Evolutionary conservation across 2,113 vertebrate species (phyloP).

Genomic region (Platysteira castanea): DNA sequence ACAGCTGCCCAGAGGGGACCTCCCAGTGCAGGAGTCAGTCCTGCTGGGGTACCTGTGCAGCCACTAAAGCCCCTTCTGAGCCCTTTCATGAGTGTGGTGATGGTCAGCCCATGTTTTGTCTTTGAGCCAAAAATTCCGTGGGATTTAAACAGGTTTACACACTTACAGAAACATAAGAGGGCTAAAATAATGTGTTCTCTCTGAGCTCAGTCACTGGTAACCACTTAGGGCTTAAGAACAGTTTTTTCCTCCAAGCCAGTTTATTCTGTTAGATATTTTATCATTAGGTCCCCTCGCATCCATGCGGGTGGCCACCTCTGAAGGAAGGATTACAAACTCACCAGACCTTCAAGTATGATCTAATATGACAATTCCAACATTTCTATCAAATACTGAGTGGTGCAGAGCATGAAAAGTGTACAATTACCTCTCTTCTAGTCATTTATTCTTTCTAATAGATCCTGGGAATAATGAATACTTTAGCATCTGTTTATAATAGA

Average conservation of each 20-base stretch:
- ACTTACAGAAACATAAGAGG: background rate
- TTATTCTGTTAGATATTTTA: background rate
- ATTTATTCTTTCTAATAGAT: background rate
- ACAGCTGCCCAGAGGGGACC: background rate
- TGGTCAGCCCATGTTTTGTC: background rate
- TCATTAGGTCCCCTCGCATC: background rate
- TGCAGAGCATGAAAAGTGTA: background rate
- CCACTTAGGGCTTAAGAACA: background rate
- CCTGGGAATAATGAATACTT: slow-evolving; percentile 5
- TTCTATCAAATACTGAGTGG: background rate
- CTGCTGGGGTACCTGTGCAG: background rate
- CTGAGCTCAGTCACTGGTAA: background rate
- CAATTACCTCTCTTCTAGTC: background rate
- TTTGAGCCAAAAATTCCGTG: background rate
- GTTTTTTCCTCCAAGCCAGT: background rate
- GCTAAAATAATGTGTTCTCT: background rate
- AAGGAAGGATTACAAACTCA: background rate
- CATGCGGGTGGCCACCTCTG: background rate
- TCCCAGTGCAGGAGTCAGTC: background rate
- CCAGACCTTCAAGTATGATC: background rate
- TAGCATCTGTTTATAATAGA: slow-evolving; percentile 31
- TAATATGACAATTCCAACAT: background rate
- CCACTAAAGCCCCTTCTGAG: background rate
- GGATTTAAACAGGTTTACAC: background rate
- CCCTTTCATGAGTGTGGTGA: accelerated